Conservation (phyloP, 2,888 invertebrate species). For the Watsonalla cultraria region DNA sequence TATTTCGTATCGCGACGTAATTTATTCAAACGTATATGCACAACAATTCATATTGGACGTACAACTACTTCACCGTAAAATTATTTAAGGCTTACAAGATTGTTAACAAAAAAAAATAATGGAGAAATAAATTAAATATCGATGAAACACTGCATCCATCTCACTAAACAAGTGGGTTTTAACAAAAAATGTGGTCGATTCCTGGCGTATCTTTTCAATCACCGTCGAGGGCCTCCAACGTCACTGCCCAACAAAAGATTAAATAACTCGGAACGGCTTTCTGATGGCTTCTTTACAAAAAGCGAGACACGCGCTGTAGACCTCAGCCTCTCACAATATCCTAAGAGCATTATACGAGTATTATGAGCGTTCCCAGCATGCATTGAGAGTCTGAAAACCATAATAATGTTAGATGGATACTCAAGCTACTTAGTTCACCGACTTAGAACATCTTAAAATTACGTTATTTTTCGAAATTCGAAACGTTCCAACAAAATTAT, state of each 20-base stretch:
- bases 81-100: background rate
- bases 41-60: background rate
- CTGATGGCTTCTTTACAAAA: constrained; percentile 18
- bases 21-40: background rate
- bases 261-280: constrained; percentile 39
- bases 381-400: background rate
- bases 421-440: background rate
- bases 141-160: background rate
- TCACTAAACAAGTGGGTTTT: background rate
- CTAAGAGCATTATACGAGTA: constrained; percentile 2
- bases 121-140: background rate
- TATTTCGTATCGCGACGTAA: background rate
- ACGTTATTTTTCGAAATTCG: background rate
- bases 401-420: constrained; percentile 1
- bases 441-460: background rate
- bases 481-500: background rate
- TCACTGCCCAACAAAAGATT: constrained; percentile 39
- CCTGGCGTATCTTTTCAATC: constrained; percentile 22
- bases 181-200: background rate
- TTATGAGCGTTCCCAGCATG: background rate
- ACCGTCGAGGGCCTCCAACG: constrained; percentile 13
- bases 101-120: background rate
- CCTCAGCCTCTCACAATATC: constrained; percentile 6
- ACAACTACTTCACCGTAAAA: background rate
- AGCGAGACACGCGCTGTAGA: constrained; percentile 25